phyloP scores from a whole-genome alignment of 2,888 invertebrate genomes.

The Eudiplozoon nipponicum region DNA sequence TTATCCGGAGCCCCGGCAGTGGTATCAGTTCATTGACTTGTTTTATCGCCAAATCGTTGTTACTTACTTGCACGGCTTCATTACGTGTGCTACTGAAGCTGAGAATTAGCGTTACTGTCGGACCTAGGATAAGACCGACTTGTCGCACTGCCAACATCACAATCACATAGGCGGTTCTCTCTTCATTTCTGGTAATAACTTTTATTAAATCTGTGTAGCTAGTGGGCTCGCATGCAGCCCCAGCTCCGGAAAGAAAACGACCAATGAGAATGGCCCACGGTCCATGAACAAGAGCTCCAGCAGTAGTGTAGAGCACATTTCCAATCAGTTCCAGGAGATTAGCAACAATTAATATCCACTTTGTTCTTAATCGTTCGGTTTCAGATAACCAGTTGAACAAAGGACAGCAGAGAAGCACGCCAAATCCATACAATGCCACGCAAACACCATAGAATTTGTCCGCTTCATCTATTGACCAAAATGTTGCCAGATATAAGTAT shows the following conservation, averaged over 20 bases:
- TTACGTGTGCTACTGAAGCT: too few relatives aligned
- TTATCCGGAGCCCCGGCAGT: constrained; percentile 5
- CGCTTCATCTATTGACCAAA: too few relatives aligned
- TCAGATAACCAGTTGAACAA: too few relatives aligned
- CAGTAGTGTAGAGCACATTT: constrained; percentile 11
- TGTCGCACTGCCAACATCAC: constrained; percentile 5
- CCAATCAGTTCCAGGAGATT: constrained; percentile 15
- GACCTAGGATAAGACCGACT: constrained; percentile 13
- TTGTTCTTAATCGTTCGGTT: constrained; percentile 5
- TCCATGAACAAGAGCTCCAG: too few relatives aligned
- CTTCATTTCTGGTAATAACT: constrained; percentile 7
- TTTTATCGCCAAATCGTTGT: too few relatives aligned
- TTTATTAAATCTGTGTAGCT: constrained; percentile 14
- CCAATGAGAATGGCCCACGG: constrained; percentile 11
- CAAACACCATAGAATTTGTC: too few relatives aligned
- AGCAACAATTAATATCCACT: constrained; percentile 6
- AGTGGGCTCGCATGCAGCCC: constrained; percentile 5
- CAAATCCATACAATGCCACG: too few relatives aligned
- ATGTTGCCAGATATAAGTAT: too few relatives aligned
- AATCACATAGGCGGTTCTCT: constrained; percentile 12
- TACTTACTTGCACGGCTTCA: too few relatives aligned
- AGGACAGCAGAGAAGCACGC: too few relatives aligned
- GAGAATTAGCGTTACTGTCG: constrained; percentile 9
- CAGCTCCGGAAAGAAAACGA: constrained; percentile 12
- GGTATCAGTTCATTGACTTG: too few relatives aligned